A percentile compares a stretch with the other conserved stretches of the same genome.
Conservation (phyloP, 2,797 vertebrate genomes). For the Rhinogobio ventralis region DNA sequence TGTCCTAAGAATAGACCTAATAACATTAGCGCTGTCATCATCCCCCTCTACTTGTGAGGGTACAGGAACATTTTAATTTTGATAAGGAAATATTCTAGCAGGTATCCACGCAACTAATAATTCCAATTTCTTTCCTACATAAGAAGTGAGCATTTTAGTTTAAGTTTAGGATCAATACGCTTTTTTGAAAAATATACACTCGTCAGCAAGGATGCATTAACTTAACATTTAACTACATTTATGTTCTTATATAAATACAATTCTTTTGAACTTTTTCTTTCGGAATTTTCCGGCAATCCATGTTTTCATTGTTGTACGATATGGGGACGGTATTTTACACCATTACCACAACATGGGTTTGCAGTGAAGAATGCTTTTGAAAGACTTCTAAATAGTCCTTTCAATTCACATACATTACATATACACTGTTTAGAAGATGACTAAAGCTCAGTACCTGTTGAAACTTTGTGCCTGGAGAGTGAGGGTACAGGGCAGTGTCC, state of each 20-base stretch:
- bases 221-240: too few species aligned
- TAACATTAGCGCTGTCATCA: too few species aligned
- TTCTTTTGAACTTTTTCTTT: not conserved
- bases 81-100: too few species aligned
- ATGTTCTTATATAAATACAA: not conserved
- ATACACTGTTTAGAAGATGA: not conserved
- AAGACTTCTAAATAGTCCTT: not conserved
- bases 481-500: conserved; percentile 95
- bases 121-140: too few species aligned
- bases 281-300: not conserved
- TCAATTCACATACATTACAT: not conserved
- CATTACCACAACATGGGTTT: not conserved
- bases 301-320: not conserved
- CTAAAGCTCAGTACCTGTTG: conserved; percentile 85
- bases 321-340: not conserved
- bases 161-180: not conserved
- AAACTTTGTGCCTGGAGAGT: conserved; percentile 96
- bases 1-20: too few species aligned
- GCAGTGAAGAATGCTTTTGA: not conserved
- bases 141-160: too few species aligned
- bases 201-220: not conserved
- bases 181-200: not conserved
- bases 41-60: too few species aligned
- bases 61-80: too few species aligned
- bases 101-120: too few species aligned